Evolutionary conservation across 2,113 vertebrate genomes (phyloP).

Genomic region (Pseudolaguvia tuberculata): DNA sequence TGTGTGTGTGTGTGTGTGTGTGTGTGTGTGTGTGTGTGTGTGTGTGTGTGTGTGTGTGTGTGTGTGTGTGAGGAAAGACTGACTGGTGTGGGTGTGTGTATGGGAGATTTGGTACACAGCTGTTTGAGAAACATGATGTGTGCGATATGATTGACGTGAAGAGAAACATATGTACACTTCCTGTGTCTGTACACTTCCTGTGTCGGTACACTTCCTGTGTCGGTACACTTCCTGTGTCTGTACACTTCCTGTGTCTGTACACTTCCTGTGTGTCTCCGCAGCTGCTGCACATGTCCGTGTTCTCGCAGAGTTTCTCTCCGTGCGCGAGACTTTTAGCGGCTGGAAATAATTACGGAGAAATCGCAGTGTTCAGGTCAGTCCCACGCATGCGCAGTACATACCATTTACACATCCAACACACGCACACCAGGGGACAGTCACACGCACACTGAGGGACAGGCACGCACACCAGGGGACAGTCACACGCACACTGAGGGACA

Average conservation of each 20-base stretch:
- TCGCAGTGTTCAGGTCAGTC: constrained; percentile 80
- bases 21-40: constrained; percentile 2
- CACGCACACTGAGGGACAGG: too few relatives aligned
- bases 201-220: background rate
- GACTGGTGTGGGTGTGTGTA: background rate
- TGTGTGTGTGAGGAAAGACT: too few relatives aligned
- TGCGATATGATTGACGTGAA: background rate
- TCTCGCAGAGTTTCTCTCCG: constrained; percentile 83
- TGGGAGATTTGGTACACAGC: too few relatives aligned
- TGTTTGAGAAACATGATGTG: too few relatives aligned
- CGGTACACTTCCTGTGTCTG: background rate
- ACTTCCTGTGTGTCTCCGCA: constrained; percentile 43
- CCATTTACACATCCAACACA: too few relatives aligned
- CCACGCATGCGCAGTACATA: too few relatives aligned
- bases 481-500: too few relatives aligned
- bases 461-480: too few relatives aligned
- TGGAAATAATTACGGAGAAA: constrained; percentile 83
- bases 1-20: too few relatives aligned
- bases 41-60: background rate
- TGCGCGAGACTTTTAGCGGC: constrained; percentile 82
- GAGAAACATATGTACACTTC: background rate
- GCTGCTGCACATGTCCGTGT: constrained; percentile 84
- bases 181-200: background rate
- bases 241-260: background rate
- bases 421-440: too few relatives aligned